Percentiles rank a stretch among this genome's conserved stretches.
These are phyloP conservation scores for Balanococcus diminutus DNA, from an alignment of 2,888 invertebrate genomes.

Conservation along the genomic window DNA sequence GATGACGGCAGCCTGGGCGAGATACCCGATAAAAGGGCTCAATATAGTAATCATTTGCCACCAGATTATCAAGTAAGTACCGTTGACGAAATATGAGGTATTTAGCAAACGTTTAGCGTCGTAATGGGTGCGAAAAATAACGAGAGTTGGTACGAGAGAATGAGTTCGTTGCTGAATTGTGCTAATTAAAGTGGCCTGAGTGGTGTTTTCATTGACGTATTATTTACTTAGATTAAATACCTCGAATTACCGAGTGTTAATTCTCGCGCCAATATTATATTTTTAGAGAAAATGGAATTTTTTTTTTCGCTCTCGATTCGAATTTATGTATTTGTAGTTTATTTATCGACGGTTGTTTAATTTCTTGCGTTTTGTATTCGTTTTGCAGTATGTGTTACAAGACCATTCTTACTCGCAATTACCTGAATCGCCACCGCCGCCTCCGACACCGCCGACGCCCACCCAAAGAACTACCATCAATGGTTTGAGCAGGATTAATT, in stretches of 20 bases:
- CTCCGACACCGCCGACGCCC: conserved; percentile 44
- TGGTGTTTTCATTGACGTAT: too few species aligned
- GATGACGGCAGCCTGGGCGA: conserved; percentile 46
- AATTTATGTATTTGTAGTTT: neutral
- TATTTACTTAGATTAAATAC: too few species aligned
- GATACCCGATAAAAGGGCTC: conserved; percentile 38
- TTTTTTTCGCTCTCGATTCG: neutral
- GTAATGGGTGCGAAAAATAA: neutral
- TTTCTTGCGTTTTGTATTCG: neutral
- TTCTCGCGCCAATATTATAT: neutral
- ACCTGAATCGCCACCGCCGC: conserved; percentile 50
- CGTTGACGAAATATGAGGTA: neutral
- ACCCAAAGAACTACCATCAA: conserved; percentile 42
- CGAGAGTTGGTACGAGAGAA: too few species aligned
- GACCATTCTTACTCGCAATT: conserved; percentile 49
- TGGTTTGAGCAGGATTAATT: conserved; percentile 28
- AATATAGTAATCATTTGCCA: conserved; percentile 47
- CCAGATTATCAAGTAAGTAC: conserved; percentile 45
- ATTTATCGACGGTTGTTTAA: neutral
- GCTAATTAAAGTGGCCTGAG: too few species aligned
- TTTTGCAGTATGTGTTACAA: conserved; percentile 47
- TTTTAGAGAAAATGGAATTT: too few species aligned
- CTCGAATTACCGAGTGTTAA: too few species aligned
- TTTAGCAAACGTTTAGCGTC: too few species aligned
- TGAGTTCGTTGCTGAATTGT: too few species aligned